Evolutionary conservation across 2,797 vertebrate species (phyloP).

Genomic region (Diceros bicornis): DNA sequence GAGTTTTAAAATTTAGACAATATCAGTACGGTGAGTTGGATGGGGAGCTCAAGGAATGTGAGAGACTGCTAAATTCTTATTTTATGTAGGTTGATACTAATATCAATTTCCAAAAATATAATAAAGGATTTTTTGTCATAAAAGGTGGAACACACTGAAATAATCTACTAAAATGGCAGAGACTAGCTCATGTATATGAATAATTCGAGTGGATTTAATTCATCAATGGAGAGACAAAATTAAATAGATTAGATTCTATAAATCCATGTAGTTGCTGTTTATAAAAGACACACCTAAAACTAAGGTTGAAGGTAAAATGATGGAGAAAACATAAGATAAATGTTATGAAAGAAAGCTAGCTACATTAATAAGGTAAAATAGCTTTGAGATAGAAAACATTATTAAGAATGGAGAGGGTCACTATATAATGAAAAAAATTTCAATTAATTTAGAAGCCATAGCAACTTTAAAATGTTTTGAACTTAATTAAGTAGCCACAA

Average conservation of each 20-base stretch:
- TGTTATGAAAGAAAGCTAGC: neutral
- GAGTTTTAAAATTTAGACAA: neutral
- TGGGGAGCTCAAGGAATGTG: neutral
- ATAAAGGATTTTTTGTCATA: neutral
- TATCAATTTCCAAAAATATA: neutral
- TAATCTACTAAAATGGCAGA: neutral
- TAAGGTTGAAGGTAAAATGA: conserved; percentile 11
- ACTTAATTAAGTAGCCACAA: neutral
- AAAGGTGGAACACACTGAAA: neutral
- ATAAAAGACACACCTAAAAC: neutral
- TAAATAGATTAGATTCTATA: neutral
- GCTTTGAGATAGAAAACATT: conserved; percentile 12
- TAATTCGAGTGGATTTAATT: conserved; percentile 34
- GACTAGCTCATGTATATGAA: neutral
- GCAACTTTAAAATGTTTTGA: neutral
- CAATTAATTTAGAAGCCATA: neutral
- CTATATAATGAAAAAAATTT: neutral
- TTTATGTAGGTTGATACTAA: neutral
- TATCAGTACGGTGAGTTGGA: neutral
- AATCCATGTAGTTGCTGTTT: neutral
- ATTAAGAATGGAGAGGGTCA: neutral
- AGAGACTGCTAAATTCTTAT: neutral
- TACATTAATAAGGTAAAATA: neutral
- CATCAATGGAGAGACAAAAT: neutral
- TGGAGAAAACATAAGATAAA: neutral